Base-by-base conservation (phyloP, 1,140 invertebrate species). In the Atta texana region DNA sequence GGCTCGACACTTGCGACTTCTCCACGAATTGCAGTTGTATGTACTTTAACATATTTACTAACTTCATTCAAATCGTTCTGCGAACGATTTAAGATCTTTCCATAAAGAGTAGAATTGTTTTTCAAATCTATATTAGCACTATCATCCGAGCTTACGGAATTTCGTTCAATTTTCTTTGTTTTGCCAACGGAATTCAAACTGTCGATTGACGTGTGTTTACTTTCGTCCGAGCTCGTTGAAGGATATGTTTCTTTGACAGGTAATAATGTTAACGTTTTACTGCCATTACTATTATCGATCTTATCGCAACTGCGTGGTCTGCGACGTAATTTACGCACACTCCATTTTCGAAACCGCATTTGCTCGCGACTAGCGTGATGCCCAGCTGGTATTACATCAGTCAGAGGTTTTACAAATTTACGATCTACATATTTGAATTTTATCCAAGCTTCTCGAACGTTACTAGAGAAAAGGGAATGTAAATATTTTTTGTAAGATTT, bases 351-450 rank as follows among this genome's bases (percentile, higher is more conserved):
- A 53, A 96, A 95, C 66, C 95, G 93, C 88, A 92, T 95, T 49
- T 94, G 86, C 44, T 93, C 92, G 10, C 93, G 89, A 59, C 91
- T 94, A 8, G 88, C 53, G 39, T 92, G 92, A 68, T 93, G 87
- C 10, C 88, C 86, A 1, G 89, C 74, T 39, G 77, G 31, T 12
- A 87, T 85, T 5, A 93, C 82, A 49, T 89, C 93, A 16, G 92
- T 91, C 18, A 96, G 86, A 39, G 94, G 93, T 76, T 95, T 96
- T 0, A 97, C 96, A 91, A 97, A 97, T 75, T 95, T 95, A 66
- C 95, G 95, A 76, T 97, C 96, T 18, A 98, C 96, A 94, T 98
- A 98, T 91, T 98, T 98, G 0, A 97, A 96, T 92, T 97, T 97
- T 59, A 98, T 98, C 97, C 97, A 98, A 18, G 96, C 95, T 91